Evolutionary conservation across 1,140 invertebrate species (phyloP).

Genomic region (Drosophila littoralis): DNA sequence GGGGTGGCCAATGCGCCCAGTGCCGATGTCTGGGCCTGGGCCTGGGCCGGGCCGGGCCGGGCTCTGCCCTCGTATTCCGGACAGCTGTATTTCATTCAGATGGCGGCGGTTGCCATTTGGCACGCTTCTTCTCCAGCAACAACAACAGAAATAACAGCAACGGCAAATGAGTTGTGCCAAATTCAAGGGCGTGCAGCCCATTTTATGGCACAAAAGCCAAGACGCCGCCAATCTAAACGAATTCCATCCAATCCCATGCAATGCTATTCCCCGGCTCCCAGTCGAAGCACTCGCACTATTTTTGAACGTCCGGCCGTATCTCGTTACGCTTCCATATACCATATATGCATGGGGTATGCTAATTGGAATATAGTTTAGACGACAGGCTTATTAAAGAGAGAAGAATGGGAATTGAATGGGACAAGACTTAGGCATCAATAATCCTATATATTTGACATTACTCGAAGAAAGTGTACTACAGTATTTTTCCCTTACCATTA

Average conservation of each 20-base stretch:
- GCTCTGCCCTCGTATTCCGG: constrained; percentile 27
- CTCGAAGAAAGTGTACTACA: no score
- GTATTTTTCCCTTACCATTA: no score
- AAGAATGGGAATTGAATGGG: no score
- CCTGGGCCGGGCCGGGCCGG: constrained; percentile 3
- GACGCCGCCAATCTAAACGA: constrained; percentile 47
- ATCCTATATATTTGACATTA: no score
- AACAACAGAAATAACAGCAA: constrained; percentile 39
- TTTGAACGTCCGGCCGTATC: constrained; percentile 28
- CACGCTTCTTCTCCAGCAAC: constrained; percentile 55
- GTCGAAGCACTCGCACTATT: constrained; percentile 22
- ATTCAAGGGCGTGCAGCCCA: constrained; percentile 48
- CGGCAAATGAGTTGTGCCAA: constrained; percentile 47
- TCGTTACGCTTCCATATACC: constrained; percentile 12
- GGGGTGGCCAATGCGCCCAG: constrained; percentile 28
- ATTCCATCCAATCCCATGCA: constrained; percentile 13
- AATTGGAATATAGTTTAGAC: no score
- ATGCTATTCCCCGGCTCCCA: background rate
- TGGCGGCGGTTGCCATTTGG: constrained; percentile 58
- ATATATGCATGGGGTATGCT: background rate
- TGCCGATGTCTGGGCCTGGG: background rate
- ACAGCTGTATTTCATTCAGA: constrained; percentile 64
- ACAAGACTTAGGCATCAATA: no score
- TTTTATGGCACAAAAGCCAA: constrained; percentile 39
- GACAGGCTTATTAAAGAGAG: no score